These are phyloP conservation scores for Fratercula arctica DNA, from an alignment of 2,797 vertebrate species.

Conservation along the genomic window DNA sequence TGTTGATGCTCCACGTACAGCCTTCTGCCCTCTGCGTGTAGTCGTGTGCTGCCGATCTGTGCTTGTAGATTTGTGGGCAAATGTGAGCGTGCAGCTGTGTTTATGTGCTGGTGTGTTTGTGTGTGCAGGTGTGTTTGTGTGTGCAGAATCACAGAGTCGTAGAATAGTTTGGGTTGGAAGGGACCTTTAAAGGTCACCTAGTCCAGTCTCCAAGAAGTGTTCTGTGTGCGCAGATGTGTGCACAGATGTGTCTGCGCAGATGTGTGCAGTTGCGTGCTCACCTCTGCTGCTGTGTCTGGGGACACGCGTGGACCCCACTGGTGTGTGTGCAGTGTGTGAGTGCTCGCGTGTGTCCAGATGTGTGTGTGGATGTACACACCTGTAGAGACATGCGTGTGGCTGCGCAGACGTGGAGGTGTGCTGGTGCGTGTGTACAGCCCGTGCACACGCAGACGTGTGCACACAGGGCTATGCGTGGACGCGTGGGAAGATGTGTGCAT, in stretches of 20 bases:
- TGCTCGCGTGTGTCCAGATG: neutral
- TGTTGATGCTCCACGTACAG: rapidly evolving
- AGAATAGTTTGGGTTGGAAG: neutral
- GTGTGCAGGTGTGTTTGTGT: neutral
- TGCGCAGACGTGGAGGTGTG: rapidly evolving
- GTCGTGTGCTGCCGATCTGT: neutral
- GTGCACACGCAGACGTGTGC: rapidly evolving
- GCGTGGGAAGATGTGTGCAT: rapidly evolving
- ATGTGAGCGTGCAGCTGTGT: rapidly evolving
- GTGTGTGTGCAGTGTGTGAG: rapidly evolving
- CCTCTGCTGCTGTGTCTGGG: too few relatives aligned
- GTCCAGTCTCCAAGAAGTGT: neutral
- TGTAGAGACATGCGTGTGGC: rapidly evolving
- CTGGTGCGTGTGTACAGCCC: rapidly evolving
- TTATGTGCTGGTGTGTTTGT: neutral
- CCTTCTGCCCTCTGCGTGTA: neutral
- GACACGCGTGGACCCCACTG: too few relatives aligned
- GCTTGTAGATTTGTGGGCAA: rapidly evolving
- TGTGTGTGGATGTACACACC: neutral
- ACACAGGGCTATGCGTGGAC: rapidly evolving
- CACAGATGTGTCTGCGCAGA: neutral
- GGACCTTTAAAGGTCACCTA: neutral
- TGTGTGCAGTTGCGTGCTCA: neutral
- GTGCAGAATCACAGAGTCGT: neutral
- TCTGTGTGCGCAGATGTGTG: neutral